Evolutionary conservation across 1,140 invertebrate species (phyloP), one percentile per base, ranked within the genome.

Genomic region (Nymphalis io): DNA sequence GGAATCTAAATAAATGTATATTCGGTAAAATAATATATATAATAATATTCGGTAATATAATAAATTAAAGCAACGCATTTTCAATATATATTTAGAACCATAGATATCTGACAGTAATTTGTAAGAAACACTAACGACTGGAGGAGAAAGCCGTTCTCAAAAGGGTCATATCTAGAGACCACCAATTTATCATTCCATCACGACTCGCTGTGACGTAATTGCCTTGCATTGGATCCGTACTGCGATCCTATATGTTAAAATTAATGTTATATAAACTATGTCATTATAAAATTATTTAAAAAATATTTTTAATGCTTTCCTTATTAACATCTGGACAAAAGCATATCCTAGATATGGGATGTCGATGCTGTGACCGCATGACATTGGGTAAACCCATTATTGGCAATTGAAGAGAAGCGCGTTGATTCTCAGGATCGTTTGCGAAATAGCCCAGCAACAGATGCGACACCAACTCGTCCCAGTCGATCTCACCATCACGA

Each of bases 171-270:
- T 95, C 93, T 16, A 95, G 78, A 0, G 94, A 93, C 95, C 95
- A 96, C 81, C 94, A 95, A 84, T 95, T 94, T 71, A 96, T 92
- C 66, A 92, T 87, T n/a, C 95, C 95, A 73, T 95, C 95, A 70
- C 93, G 92, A 68, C 94, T 95, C 1, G 93, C 93, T 0, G 95
- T 95, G 61, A 95, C 83, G 79, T 95, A 95, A 74, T 89, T 93
- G 12, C 95, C 95, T 69, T 93, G 93, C 46, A 92, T 88, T 65
- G 93, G 93, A 71, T 91, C 92, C 16, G 83, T 90, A 21, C 75
- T 90, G 69, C 93, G 87, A 71, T 94, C 91, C 89, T 93, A 75
- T 13, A 46, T 18, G 27, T 38, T 8, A 8, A 58, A 23, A 16
- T 15, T 3, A 15, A 33, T 23, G 13, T 46, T 20, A 5, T 44